phyloP scores from a whole-genome alignment of 2,888 invertebrate genomes.

The Quadroppia sp. region DNA sequence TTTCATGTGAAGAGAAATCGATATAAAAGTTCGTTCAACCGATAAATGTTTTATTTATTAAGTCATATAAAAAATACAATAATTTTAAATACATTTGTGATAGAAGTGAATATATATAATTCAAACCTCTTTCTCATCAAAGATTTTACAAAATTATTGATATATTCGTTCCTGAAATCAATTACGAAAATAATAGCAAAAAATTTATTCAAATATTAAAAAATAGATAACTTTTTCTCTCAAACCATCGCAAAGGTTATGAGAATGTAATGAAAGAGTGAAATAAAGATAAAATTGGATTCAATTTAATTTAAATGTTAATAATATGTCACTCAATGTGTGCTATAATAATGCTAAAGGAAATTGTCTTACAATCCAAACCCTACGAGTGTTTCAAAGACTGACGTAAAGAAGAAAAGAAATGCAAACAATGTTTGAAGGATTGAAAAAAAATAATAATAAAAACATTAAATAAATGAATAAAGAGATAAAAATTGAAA shows the following conservation, averaged over 20 bases:
- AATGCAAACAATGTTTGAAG: neutral
- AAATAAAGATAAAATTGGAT: too few relatives aligned
- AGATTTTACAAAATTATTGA: too few relatives aligned
- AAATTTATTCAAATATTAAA: too few relatives aligned
- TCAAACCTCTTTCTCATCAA: neutral
- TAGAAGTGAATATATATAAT: neutral
- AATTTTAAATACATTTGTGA: neutral
- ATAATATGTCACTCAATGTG: neutral
- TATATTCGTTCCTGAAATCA: too few relatives aligned
- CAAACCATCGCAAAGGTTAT: neutral
- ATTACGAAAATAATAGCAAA: too few relatives aligned
- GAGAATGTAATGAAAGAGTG: neutral
- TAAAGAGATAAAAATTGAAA: neutral
- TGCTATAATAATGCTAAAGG: neutral
- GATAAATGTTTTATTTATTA: neutral
- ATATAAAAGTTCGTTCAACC: neutral
- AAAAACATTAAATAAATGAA: neutral
- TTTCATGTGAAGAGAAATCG: neutral
- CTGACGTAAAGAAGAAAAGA: neutral
- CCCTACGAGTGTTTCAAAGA: neutral
- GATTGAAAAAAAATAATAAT: neutral
- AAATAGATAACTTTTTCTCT: too few relatives aligned
- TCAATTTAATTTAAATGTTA: neutral
- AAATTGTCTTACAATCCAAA: neutral
- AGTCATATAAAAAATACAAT: neutral